Evolutionary conservation across 2,797 vertebrate species (phyloP).

Genomic region (Pteropus rufus): DNA sequence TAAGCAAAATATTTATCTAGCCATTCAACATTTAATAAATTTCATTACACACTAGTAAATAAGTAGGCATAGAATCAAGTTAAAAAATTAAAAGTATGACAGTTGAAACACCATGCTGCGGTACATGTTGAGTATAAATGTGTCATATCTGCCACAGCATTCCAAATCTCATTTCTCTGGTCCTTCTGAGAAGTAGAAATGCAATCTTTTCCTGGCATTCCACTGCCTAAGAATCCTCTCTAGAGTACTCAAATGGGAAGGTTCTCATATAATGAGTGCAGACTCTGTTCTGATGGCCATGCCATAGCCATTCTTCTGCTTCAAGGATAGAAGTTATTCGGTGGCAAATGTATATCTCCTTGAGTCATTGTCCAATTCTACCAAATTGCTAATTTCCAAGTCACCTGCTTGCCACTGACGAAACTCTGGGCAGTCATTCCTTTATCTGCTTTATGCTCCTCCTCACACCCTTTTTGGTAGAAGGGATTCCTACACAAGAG

Average conservation of each 20-base stretch:
- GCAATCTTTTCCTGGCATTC: background rate
- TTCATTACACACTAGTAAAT: background rate
- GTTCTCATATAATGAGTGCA: background rate
- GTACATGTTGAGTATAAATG: background rate
- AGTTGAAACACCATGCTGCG: background rate
- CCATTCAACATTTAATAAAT: background rate
- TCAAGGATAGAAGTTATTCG: background rate
- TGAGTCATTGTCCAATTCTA: background rate
- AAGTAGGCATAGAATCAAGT: background rate
- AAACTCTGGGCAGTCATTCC: background rate
- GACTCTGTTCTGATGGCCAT: background rate
- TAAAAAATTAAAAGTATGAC: background rate
- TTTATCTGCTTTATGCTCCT: background rate
- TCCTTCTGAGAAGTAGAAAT: background rate
- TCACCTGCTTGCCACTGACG: accelerated
- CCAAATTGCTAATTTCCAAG: background rate
- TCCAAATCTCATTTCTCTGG: background rate
- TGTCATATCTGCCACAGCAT: background rate
- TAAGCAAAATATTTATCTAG: background rate
- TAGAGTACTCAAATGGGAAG: background rate
- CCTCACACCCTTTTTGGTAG: background rate
- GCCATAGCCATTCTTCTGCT: background rate
- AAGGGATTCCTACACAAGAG: background rate
- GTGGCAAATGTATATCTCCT: background rate
- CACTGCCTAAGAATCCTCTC: background rate